Evolutionary conservation across 2,797 vertebrate species (phyloP).

Genomic region (Adrianichthys oophorus): DNA sequence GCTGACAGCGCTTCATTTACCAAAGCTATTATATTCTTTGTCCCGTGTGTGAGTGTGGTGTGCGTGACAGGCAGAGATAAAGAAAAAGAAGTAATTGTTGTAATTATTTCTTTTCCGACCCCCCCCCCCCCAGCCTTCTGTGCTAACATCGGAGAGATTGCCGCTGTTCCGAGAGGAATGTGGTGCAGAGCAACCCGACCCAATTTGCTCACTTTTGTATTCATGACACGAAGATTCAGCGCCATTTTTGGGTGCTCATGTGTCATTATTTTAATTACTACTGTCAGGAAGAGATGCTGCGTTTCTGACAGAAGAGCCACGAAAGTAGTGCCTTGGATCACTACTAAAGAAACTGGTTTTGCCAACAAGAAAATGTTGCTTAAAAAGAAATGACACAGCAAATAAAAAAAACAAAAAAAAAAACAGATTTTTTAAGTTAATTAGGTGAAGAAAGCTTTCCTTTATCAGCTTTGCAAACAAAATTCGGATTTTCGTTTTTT

Average conservation of each 20-base stretch:
- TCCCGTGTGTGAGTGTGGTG: conserved; percentile 25
- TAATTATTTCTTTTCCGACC: conserved; percentile 63
- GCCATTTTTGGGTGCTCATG: conserved; percentile 14
- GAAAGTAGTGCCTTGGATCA: conserved; percentile 4
- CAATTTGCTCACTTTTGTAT: conserved; percentile 20
- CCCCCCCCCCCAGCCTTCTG: conserved; percentile 18
- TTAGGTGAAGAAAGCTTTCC: background rate
- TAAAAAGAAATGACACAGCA: background rate
- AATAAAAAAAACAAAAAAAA: background rate
- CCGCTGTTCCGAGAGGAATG: conserved; percentile 6
- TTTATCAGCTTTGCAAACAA: background rate
- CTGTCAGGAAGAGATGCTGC: conserved; percentile 11
- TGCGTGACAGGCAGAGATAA: conserved; percentile 45
- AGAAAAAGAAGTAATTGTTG: conserved; percentile 64
- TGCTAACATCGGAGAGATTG: conserved; percentile 9
- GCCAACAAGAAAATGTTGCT: background rate
- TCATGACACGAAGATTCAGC: conserved; percentile 16
- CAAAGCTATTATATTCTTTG: conserved; percentile 55
- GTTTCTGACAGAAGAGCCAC: background rate
- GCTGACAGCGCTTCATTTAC: conserved; percentile 58
- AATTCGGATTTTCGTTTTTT: background rate
- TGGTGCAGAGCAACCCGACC: conserved; percentile 2
- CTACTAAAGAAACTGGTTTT: background rate
- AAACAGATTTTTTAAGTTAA: background rate
- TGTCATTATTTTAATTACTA: conserved; percentile 29